Evolutionary conservation across 2,888 invertebrate genomes (phyloP), one percentile per base, ranked within the genome.

Genomic region (Megalurothrips usitatus): DNA sequence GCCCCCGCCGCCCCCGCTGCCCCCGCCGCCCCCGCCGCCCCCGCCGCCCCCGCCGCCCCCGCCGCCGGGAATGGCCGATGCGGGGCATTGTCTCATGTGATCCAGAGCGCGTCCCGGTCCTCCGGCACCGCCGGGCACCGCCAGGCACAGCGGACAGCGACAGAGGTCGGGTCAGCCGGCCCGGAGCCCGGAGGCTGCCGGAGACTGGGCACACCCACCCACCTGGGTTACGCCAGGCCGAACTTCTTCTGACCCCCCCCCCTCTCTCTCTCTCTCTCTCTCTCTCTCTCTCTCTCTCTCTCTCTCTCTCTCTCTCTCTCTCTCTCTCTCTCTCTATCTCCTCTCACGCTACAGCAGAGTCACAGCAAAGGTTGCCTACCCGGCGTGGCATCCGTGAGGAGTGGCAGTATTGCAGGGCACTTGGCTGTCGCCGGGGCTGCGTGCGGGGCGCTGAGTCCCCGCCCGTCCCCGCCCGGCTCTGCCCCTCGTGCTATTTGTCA

Each of bases 81-180:
- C 68, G 68, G 26, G 23, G 58, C 68, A 75, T 75, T 75, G 68
- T 75, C 23, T 43, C 23, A 75, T 75, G 68, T 75, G 68, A 75
- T 75, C 68, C 68, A 75, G 68, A 75, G 68, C 68, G 68, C 68
- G 26, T 75, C 68, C 68, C 12, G 23, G 52, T 19, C 14, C 14
- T 10, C 68, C 68, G 23, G 26, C 68, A 12, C 19, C 9, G 63
- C 63, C 63, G 63, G 63, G 49, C 49, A n/a, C n/a, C n/a, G n/a
- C n/a, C n/a, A n/a, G n/a, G n/a, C n/a, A n/a, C n/a, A n/a, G n/a
- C n/a, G n/a, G n/a, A n/a, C 34, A 43, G 34, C 34, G 6, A 6
- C 34, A 43, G 34, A 43, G 34, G 34, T 43, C 52, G 52, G 52
- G 52, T 52, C 52, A 19, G 14, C 10, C 10, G 49, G 49, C 52